These are phyloP conservation scores for Pterocles orientalis DNA, from an alignment of 2,113 vertebrate species.

Conservation along the genomic window DNA sequence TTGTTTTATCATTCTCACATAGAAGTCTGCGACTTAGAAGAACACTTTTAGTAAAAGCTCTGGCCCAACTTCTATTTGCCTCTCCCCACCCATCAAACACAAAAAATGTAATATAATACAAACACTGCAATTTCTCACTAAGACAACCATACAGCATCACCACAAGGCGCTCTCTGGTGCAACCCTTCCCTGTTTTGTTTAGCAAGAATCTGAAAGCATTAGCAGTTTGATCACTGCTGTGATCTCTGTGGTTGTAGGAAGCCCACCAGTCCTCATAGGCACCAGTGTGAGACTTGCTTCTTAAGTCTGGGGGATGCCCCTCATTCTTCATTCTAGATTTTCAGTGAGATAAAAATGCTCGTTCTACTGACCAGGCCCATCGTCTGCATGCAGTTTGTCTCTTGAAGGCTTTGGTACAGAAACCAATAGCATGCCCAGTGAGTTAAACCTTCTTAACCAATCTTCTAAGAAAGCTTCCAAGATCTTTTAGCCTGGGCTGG, in stretches of 20 bases:
- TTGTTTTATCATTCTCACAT: not conserved
- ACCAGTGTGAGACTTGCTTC: not conserved
- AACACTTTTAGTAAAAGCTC: not conserved
- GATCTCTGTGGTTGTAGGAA: not conserved
- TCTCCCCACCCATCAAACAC: not conserved
- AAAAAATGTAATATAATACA: not conserved
- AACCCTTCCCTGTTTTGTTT: not conserved
- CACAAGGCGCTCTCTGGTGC: not conserved
- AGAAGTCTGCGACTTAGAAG: not conserved
- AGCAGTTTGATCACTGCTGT: not conserved
- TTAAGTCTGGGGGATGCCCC: not conserved
- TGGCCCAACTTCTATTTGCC: not conserved
- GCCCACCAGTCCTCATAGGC: not conserved
- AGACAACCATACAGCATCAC: not conserved
- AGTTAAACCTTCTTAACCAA: not conserved
- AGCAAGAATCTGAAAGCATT: not conserved
- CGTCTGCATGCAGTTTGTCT: not conserved
- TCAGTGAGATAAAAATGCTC: not conserved
- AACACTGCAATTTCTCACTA: not conserved
- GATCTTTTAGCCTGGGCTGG: not conserved
- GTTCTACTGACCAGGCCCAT: not conserved
- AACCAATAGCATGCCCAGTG: not conserved
- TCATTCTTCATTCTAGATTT: not conserved
- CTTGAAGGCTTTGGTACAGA: not conserved
- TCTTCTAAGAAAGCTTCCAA: not conserved